Percentiles rank a stretch among this genome's conserved stretches.
Conservation (phyloP, 2,113 vertebrate species). For the Thryonomys swinderianus region DNA sequence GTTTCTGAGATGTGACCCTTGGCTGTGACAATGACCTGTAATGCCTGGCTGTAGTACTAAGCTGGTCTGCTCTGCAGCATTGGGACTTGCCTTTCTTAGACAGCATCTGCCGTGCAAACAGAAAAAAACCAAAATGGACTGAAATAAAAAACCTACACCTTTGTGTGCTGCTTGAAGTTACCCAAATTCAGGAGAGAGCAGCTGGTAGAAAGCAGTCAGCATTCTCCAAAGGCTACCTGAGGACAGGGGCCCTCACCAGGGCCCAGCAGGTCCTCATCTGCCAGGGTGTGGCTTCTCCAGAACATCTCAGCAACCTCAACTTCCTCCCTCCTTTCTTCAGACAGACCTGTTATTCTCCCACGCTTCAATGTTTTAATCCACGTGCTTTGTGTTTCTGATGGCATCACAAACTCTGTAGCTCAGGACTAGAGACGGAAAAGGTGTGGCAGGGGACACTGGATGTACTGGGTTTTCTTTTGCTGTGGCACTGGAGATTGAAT, state of each 20-base stretch:
- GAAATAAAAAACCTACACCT: background rate
- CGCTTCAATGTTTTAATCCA: accelerated
- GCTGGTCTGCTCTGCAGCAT: too few species aligned
- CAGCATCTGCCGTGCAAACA: background rate
- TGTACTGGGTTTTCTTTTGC: background rate
- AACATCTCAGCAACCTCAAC: background rate
- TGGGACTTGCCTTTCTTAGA: background rate
- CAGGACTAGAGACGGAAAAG: background rate
- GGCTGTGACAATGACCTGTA: too few species aligned
- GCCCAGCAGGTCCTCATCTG: background rate
- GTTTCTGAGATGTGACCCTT: too few species aligned
- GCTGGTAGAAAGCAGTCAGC: background rate
- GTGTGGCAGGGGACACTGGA: background rate
- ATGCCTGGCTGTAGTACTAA: too few species aligned
- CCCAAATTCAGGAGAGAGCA: background rate
- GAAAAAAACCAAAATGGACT: background rate
- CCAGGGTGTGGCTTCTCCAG: background rate
- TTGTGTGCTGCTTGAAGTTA: background rate
- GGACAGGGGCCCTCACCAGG: background rate
- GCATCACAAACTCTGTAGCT: background rate
- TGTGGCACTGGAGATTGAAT: background rate
- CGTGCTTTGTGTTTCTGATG: accelerated
- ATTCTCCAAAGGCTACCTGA: background rate
- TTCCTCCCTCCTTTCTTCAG: background rate
- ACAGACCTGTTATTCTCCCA: background rate